A percentile compares a stretch with the other conserved stretches of the same genome.
These are phyloP conservation scores for Sitta carolinensis DNA, from an alignment of 2,797 vertebrate species.

Conservation along the genomic window DNA sequence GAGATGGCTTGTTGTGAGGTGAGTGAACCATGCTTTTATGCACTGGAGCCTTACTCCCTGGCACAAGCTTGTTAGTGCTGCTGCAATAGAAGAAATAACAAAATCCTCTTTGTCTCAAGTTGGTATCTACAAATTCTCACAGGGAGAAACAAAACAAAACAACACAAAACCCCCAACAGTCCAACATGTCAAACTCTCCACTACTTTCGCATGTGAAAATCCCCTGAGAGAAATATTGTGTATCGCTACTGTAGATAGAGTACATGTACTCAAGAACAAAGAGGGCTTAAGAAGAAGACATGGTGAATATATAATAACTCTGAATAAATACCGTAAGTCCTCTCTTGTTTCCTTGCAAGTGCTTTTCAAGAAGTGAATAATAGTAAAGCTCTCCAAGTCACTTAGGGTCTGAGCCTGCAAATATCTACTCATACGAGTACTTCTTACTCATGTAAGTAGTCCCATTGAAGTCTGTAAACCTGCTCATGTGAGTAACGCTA, in stretches of 20 bases:
- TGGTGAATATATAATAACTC: conserved; percentile 72
- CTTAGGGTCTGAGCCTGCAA: conserved; percentile 69
- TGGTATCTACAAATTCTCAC: conserved; percentile 46
- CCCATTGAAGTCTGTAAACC: conserved; percentile 69
- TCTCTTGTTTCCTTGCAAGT: conserved; percentile 71
- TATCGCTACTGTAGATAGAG: conserved; percentile 61
- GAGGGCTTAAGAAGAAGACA: conserved; percentile 69
- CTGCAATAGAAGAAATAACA: conserved; percentile 18
- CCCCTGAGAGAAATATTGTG: conserved; percentile 54
- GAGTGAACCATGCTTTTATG: not conserved
- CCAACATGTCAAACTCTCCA: not conserved
- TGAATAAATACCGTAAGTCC: conserved; percentile 70
- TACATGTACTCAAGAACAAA: conserved; percentile 69
- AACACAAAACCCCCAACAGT: conserved; percentile 12
- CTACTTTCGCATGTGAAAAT: conserved; percentile 55
- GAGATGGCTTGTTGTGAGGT: not conserved
- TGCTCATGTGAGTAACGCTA: conserved; percentile 68
- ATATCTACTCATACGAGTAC: conserved; percentile 70
- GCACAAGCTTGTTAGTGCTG: conserved; percentile 14
- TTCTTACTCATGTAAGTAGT: conserved; percentile 67
- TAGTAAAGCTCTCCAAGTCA: conserved; percentile 70
- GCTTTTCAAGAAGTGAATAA: conserved; percentile 71
- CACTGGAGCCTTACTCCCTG: not conserved
- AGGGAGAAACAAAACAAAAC: conserved; percentile 53
- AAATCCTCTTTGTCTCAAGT: conserved; percentile 53